phyloP scores from a whole-genome alignment of 2,888 invertebrate species.

The Melanophora roralis region DNA sequence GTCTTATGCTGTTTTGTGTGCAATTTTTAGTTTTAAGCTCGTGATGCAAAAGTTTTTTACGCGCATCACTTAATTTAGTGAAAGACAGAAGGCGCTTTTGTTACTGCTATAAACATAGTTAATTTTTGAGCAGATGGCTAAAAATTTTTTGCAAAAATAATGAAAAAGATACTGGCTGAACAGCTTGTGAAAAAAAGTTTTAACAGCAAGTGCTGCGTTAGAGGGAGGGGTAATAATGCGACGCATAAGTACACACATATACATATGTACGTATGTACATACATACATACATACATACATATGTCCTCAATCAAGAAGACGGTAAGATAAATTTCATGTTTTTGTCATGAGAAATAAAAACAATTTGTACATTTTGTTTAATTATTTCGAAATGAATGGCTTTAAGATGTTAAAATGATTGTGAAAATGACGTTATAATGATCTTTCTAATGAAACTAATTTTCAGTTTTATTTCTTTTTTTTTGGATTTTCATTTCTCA shows the following conservation, averaged over 20 bases:
- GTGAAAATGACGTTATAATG: background rate
- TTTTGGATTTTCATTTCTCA: slow-evolving; percentile 12
- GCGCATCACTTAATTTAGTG: slow-evolving; percentile 57
- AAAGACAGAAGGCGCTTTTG: slow-evolving; percentile 55
- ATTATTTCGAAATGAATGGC: background rate
- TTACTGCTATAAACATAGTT: slow-evolving; percentile 69
- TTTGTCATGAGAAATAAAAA: background rate
- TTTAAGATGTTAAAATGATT: too few relatives aligned
- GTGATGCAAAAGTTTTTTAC: slow-evolving; percentile 38
- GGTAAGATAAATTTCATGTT: background rate
- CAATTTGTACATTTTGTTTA: slow-evolving; percentile 9
- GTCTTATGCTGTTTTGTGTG: background rate
- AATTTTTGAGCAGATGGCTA: slow-evolving; percentile 64
- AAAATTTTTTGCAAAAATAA: background rate
- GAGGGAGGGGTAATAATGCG: background rate
- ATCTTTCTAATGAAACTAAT: slow-evolving; percentile 16
- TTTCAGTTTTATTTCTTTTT: background rate
- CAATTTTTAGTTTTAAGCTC: background rate
- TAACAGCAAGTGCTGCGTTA: background rate
- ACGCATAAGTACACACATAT: background rate
- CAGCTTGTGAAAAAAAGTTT: background rate
- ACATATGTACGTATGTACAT: background rate
- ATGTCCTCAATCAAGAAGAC: too few relatives aligned
- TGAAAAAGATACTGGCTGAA: background rate
- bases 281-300: background rate